Conservation (phyloP, 1,140 invertebrate genomes). For the Myzus persicae region DNA sequence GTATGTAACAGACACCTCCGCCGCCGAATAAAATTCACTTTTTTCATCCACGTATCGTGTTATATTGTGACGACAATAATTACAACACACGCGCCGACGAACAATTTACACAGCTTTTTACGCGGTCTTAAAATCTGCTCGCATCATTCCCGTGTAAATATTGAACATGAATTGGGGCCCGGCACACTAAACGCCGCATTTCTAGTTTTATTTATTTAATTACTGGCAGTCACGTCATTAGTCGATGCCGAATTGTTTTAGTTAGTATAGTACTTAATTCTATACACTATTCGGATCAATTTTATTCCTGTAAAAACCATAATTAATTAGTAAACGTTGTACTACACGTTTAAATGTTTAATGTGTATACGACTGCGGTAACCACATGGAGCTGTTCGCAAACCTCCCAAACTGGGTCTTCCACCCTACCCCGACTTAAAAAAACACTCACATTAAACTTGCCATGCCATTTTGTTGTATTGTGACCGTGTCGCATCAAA, state of each 20-base stretch:
- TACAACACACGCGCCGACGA: background rate
- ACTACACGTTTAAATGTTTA: no score
- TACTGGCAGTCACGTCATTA: background rate
- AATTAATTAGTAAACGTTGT: background rate
- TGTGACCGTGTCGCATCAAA: background rate
- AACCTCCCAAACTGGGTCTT: background rate
- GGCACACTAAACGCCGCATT: background rate
- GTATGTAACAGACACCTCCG: background rate
- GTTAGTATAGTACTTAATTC: background rate
- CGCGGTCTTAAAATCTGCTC: background rate
- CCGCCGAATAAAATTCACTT: background rate
- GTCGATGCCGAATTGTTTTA: background rate
- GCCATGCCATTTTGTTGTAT: background rate
- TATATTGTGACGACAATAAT: background rate
- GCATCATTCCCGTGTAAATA: background rate
- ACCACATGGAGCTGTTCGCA: background rate
- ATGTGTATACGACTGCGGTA: no score
- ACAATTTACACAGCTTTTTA: constrained; percentile 11
- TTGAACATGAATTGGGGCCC: background rate
- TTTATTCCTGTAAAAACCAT: background rate
- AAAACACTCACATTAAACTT: background rate
- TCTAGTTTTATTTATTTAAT: background rate
- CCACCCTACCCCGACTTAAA: no score
- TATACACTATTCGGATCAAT: background rate
- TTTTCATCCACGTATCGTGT: background rate